Conservation (phyloP, 2,888 invertebrate species). For the Synanthedon andrenaeformis region DNA sequence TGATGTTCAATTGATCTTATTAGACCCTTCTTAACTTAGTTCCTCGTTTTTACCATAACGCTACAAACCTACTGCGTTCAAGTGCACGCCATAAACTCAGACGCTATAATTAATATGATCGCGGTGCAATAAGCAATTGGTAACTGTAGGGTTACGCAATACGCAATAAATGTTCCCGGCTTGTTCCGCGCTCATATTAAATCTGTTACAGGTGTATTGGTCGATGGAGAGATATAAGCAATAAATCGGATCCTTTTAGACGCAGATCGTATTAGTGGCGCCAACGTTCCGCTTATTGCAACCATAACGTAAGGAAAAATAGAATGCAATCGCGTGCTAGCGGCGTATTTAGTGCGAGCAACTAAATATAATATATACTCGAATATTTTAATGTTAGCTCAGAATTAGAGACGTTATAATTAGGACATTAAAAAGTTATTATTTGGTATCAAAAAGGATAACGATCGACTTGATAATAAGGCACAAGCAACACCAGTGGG, state of each 20-base stretch:
- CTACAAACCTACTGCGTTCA: constrained; percentile 40
- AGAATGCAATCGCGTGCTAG: not conserved
- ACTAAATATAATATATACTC: too few relatives aligned
- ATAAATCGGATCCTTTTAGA: constrained; percentile 46
- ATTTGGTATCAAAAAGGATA: too few relatives aligned
- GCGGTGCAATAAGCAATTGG: constrained; percentile 34
- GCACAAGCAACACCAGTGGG: too few relatives aligned
- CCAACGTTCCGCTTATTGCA: constrained; percentile 40
- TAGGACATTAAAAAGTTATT: too few relatives aligned
- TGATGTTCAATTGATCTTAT: too few relatives aligned
- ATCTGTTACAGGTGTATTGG: constrained; percentile 44
- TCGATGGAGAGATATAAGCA: constrained; percentile 46
- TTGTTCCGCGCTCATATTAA: constrained; percentile 33
- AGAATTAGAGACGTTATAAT: too few relatives aligned
- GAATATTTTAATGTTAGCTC: too few relatives aligned
- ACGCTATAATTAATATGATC: constrained; percentile 29
- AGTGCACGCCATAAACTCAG: constrained; percentile 39
- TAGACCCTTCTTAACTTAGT: too few relatives aligned
- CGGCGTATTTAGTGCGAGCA: too few relatives aligned
- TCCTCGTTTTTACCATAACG: too few relatives aligned
- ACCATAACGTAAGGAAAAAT: not conserved
- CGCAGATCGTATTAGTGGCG: constrained; percentile 48
- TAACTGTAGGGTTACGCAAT: constrained; percentile 33
- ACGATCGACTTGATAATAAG: too few relatives aligned
- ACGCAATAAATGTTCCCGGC: constrained; percentile 32